A percentile compares a stretch with the other conserved stretches of the same genome.
These are phyloP conservation scores for Oenanthe oenanthe DNA, from an alignment of 2,113 vertebrate genomes.

Conservation along the genomic window DNA sequence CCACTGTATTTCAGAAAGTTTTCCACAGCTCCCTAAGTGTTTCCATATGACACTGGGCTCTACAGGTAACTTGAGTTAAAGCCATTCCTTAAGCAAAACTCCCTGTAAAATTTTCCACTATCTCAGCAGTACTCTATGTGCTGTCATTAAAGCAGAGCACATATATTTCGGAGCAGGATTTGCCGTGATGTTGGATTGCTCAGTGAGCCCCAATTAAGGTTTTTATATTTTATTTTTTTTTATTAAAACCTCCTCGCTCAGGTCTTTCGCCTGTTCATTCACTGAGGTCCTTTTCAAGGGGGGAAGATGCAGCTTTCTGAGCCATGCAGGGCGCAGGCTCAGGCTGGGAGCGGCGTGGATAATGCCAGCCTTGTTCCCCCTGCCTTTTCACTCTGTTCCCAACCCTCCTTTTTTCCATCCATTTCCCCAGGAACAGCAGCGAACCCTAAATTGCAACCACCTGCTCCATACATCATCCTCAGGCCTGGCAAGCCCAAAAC, in stretches of 20 bases:
- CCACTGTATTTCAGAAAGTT: conserved; percentile 78
- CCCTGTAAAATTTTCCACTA: conserved; percentile 76
- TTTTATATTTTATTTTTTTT: background rate
- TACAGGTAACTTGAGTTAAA: conserved; percentile 81
- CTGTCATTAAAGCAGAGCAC: conserved; percentile 66
- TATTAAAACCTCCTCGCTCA: conserved; percentile 24
- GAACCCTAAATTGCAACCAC: conserved; percentile 67
- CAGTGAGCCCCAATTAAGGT: conserved; percentile 49
- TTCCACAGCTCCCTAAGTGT: conserved; percentile 79
- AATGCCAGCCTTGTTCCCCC: conserved; percentile 66
- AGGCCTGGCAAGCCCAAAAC: background rate
- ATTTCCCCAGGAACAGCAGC: conserved; percentile 49
- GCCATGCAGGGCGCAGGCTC: background rate
- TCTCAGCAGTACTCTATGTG: conserved; percentile 78
- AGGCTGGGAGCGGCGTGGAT: background rate
- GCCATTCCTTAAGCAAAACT: conserved; percentile 72
- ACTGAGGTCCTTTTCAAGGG: conserved; percentile 46
- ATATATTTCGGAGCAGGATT: conserved; percentile 65
- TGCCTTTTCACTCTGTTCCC: conserved; percentile 59
- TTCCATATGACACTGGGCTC: conserved; percentile 77
- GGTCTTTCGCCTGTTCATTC: conserved; percentile 63
- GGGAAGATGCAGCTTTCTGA: conserved; percentile 26
- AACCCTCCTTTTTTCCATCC: conserved; percentile 51
- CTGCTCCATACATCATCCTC: conserved; percentile 45
- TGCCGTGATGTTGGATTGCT: conserved; percentile 62